Evolutionary conservation across 2,113 vertebrate species (phyloP), one percentile per base, ranked within the genome.

Genomic region (Diadophis punctatus): DNA sequence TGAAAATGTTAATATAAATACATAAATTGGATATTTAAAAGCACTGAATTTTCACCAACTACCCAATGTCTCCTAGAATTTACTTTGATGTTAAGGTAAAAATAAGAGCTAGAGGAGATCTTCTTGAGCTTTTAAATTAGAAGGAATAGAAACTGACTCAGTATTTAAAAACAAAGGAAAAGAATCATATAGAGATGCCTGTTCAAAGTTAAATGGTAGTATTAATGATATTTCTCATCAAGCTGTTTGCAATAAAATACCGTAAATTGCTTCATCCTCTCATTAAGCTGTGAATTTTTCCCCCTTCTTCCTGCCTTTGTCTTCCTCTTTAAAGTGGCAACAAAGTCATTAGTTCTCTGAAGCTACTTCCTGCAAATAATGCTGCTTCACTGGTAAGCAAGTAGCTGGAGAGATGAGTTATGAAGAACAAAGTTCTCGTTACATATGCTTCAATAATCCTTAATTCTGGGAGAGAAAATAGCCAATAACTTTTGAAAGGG

Each of bases 401-500:
- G 95, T 93, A 96, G 96, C 74, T 92, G 92, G 92, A 93, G 93
- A 95, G 93, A 95, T 96, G 95, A 97, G 94, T 97, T 96, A 96
- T 93, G 93, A 96, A 96, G 95, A 97, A 95, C 85, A 96, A 96
- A 96, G 90, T 95, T 92, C 93, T 94, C 16, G 8, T 94, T 96
- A 91, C 55, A 0, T 68, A 96, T 95, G 90, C 93, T 95, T 96
- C 92, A 94, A 56, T 95, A 96, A 95, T 95, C 92, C 94, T 95
- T 97, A 96, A 96, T 97, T 96, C 94, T 96, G 86, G 90, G 63
- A 91, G 95, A 94, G 93, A 95, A 97, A 96, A 95, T 94, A 95
- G 89, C 74, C 95, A 96, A 96, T 97, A 95, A 95, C 56, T 95
- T 96, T 86, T 94, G 94, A 95, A 95, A 96, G 91, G 87, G 94